phyloP scores from a whole-genome alignment of 2,113 vertebrate genomes.

The Microcebus griseorufus region DNA sequence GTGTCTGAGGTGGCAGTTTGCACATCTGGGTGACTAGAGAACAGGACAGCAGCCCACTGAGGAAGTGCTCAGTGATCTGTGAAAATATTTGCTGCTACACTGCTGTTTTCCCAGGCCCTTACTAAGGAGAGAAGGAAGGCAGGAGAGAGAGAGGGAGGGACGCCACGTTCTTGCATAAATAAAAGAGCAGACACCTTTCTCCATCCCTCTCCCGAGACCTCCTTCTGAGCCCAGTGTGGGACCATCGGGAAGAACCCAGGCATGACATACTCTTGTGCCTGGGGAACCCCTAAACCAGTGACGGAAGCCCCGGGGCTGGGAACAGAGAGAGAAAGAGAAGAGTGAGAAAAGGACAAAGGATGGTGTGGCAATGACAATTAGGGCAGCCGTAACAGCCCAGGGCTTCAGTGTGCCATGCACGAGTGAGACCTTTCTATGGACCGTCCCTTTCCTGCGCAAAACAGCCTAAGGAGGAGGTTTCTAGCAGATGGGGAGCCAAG shows the following conservation, averaged over 20 bases:
- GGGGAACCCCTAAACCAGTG: not conserved
- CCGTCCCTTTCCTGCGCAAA: not conserved
- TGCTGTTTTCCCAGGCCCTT: not conserved
- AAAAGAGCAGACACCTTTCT: not conserved
- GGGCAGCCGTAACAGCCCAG: no score
- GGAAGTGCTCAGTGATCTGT: not conserved
- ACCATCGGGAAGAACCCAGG: fast-evolving
- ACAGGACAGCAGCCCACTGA: fast-evolving
- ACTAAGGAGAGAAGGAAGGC: fast-evolving
- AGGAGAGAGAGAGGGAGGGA: not conserved
- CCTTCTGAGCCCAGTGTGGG: not conserved
- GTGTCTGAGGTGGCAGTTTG: not conserved
- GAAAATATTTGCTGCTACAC: not conserved
- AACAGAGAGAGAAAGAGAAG: not conserved
- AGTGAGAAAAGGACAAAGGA: no score
- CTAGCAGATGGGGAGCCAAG: not conserved
- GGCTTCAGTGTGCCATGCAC: fast-evolving
- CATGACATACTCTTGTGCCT: fast-evolving
- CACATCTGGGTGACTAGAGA: not conserved
- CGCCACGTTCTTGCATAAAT: not conserved
- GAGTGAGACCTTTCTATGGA: not conserved
- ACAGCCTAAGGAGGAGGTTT: not conserved
- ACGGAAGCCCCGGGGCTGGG: not conserved
- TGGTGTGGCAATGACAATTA: fast-evolving
- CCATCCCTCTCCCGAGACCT: not conserved